Percentiles rank a stretch among this genome's conserved stretches.
phyloP scores from a whole-genome alignment of 2,888 invertebrate genomes.

The Melitaea athalia region DNA sequence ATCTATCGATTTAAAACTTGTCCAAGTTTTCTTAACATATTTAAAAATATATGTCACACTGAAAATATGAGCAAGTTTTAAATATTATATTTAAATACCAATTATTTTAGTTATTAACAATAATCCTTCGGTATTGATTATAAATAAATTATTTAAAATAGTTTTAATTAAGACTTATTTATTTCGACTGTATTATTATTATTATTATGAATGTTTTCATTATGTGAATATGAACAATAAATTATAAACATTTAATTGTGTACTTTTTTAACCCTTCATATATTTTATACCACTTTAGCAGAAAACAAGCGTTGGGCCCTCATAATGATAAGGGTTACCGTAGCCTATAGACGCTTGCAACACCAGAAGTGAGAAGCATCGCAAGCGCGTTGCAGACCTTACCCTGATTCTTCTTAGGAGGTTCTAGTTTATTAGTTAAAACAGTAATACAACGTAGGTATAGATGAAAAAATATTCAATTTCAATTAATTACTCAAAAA shows the following conservation, averaged over 20 bases:
- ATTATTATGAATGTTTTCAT: conserved; percentile 15
- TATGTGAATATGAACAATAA: conserved; percentile 27
- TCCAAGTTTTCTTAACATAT: conserved; percentile 42
- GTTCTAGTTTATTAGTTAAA: too few species aligned
- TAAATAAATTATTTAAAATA: conserved; percentile 10
- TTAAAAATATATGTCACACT: conserved; percentile 22
- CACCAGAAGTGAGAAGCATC: too few species aligned
- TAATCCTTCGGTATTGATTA: background rate
- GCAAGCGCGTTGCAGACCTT: too few species aligned
- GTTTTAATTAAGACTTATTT: conserved; percentile 11
- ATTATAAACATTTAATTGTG: conserved; percentile 2
- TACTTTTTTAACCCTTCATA: too few species aligned
- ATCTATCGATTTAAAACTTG: conserved; percentile 44
- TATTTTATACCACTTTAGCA: too few species aligned
- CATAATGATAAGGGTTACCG: too few species aligned
- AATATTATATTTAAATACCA: conserved; percentile 31
- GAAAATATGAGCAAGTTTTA: conserved; percentile 36
- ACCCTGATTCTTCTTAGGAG: too few species aligned
- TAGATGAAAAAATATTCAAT: too few species aligned
- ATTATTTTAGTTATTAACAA: conserved; percentile 9
- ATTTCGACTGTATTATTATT: conserved; percentile 17
- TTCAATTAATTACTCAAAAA: too few species aligned
- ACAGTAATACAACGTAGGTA: too few species aligned
- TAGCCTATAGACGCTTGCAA: too few species aligned
- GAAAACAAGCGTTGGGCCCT: too few species aligned